These are phyloP conservation scores for Verasper variegatus DNA, from an alignment of 2,113 vertebrate genomes.

Conservation along the genomic window DNA sequence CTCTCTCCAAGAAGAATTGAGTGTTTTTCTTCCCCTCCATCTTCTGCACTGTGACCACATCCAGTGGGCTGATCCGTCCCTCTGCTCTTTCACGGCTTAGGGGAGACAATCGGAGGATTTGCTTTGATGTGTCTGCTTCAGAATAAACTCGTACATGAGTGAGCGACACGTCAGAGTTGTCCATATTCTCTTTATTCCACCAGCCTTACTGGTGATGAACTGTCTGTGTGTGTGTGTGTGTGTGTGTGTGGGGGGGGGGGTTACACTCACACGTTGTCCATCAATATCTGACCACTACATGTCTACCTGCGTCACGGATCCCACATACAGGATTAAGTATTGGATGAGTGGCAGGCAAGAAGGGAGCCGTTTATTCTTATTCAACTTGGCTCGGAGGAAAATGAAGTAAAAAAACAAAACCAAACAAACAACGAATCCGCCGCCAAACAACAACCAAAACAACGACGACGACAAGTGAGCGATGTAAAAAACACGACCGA, in stretches of 20 bases:
- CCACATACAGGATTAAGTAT: neutral
- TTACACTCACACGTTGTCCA: neutral
- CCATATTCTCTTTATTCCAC: neutral
- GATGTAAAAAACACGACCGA: constrained; percentile 5
- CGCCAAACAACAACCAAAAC: neutral
- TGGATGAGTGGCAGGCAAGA: constrained; percentile 22
- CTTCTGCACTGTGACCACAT: constrained; percentile 33
- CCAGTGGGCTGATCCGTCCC: constrained; percentile 53
- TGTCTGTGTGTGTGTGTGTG: neutral
- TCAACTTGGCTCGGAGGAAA: constrained; percentile 11
- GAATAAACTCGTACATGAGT: constrained; percentile 54
- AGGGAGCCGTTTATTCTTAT: constrained; percentile 9
- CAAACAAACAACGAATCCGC: neutral
- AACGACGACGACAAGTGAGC: neutral
- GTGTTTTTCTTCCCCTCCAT: constrained; percentile 25
- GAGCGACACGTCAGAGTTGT: constrained; percentile 36
- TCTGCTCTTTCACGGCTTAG: constrained; percentile 50
- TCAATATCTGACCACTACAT: constrained; percentile 38
- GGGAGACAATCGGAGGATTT: constrained; percentile 54
- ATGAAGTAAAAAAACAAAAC: neutral
- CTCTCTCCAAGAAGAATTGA: constrained; percentile 43
- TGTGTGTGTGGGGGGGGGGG: no score
- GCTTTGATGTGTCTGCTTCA: constrained; percentile 50
- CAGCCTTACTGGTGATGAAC: constrained; percentile 20
- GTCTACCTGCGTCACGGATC: constrained; percentile 26